Percentiles rank a stretch among this genome's conserved stretches.
phyloP scores from a whole-genome alignment of 2,888 invertebrate genomes.

The Thymelicus sylvestris region DNA sequence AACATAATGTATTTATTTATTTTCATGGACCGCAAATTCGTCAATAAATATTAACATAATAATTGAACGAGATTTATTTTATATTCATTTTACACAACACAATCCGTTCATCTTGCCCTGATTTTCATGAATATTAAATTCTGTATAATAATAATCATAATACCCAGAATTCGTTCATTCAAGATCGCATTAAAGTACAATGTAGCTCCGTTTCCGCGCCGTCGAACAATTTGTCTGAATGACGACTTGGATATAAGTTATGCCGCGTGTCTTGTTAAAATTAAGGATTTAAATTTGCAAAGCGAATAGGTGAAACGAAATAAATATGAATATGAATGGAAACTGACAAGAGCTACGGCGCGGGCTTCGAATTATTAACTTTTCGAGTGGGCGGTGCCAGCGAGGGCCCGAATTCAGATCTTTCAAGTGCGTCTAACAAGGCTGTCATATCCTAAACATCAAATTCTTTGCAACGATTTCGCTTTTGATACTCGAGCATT shows the following conservation, averaged over 20 bases:
- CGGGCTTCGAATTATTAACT: slow-evolving; percentile 82
- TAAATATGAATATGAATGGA: slow-evolving; percentile 85
- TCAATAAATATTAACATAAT: not conserved
- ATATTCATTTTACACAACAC: slow-evolving; percentile 49
- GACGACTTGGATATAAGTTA: slow-evolving; percentile 46
- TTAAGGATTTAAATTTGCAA: slow-evolving; percentile 78
- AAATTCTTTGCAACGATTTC: slow-evolving; percentile 48
- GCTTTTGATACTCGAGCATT: slow-evolving; percentile 13
- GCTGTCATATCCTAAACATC: slow-evolving; percentile 63
- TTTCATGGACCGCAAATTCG: not conserved
- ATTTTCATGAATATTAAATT: slow-evolving; percentile 81
- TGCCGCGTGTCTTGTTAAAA: slow-evolving; percentile 71
- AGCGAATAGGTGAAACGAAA: slow-evolving; percentile 81
- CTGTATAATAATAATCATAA: slow-evolving; percentile 72
- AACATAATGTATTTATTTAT: not conserved
- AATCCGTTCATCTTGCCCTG: slow-evolving; percentile 51
- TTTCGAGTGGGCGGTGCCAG: slow-evolving; percentile 66
- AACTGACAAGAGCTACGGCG: slow-evolving; percentile 73
- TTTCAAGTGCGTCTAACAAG: slow-evolving; percentile 65
- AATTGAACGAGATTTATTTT: slow-evolving; percentile 5
- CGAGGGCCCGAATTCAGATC: slow-evolving; percentile 36
- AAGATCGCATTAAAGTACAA: slow-evolving; percentile 66
- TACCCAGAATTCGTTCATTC: slow-evolving; percentile 56
- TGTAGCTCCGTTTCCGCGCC: slow-evolving; percentile 73
- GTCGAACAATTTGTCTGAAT: slow-evolving; percentile 69